phyloP scores from a whole-genome alignment of 1,140 invertebrate genomes.

The Nasonia giraulti region DNA sequence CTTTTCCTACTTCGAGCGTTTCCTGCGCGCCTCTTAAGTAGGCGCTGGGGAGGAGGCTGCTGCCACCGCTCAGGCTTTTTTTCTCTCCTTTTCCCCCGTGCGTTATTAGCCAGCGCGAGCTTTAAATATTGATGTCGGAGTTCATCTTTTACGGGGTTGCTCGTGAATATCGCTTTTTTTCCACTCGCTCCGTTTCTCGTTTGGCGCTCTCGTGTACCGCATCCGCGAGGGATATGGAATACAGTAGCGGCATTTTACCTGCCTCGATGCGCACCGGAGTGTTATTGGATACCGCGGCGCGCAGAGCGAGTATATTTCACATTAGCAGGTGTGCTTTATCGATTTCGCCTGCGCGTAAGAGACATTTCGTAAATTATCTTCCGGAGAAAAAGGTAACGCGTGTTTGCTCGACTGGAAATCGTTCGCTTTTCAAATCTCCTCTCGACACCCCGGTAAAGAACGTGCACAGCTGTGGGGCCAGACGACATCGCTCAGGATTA shows the following conservation, averaged over 20 bases:
- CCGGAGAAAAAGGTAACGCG: too few species aligned
- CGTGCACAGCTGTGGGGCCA: not conserved
- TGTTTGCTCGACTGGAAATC: not conserved
- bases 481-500: not conserved
- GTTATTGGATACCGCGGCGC: not conserved
- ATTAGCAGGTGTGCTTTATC: not conserved
- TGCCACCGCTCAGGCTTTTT: not conserved
- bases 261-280: not conserved
- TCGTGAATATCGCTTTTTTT: not conserved
- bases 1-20: not conserved
- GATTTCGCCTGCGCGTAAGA: not conserved
- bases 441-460: not conserved
- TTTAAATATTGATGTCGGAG: constrained; percentile 1
- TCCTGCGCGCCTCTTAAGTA: not conserved
- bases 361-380: too few species aligned
- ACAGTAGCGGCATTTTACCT: not conserved
- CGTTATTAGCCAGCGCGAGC: not conserved
- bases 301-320: not conserved
- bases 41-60: not conserved
- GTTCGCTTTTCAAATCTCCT: not conserved
- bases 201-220: not conserved
- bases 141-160: not conserved
- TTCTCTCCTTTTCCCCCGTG: not conserved
- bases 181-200: not conserved
- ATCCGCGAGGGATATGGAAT: not conserved